These are phyloP conservation scores for Eupithecia subumbrata DNA, from an alignment of 2,888 invertebrate genomes.

Conservation along the genomic window DNA sequence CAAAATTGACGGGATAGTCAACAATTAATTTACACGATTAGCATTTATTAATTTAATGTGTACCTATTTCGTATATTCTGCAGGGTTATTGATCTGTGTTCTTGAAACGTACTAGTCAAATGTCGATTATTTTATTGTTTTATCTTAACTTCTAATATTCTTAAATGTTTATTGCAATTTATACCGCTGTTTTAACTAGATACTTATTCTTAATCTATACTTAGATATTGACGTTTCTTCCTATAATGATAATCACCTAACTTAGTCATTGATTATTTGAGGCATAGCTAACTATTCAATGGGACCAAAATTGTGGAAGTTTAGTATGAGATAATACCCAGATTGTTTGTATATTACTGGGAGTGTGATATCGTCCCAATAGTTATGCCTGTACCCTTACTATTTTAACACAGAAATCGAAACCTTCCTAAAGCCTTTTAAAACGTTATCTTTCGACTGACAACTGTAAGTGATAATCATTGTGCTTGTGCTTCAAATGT, in stretches of 20 bases:
- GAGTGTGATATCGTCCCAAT: conserved; percentile 71
- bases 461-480: conserved; percentile 76
- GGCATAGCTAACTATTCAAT: conserved; percentile 76
- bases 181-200: conserved; percentile 7
- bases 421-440: conserved; percentile 75
- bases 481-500: conserved; percentile 83
- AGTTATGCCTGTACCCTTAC: conserved; percentile 74
- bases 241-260: conserved; percentile 30
- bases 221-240: conserved; percentile 32
- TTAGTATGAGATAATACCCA: conserved; percentile 51
- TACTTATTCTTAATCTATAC: conserved; percentile 26
- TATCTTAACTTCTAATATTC: conserved; percentile 10
- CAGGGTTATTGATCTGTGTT: conserved; percentile 70
- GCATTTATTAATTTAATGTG: conserved; percentile 47
- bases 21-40: conserved; percentile 29
- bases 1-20: not conserved
- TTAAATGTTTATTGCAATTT: conserved; percentile 7
- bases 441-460: conserved; percentile 78
- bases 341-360: conserved; percentile 58
- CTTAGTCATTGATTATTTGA: conserved; percentile 54
- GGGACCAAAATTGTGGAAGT: conserved; percentile 73
- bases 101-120: conserved; percentile 58
- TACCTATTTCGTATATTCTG: conserved; percentile 49
- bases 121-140: conserved; percentile 43
- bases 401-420: conserved; percentile 58